Conservation (phyloP, 2,797 vertebrate genomes). For the Nyctibius grandis region DNA sequence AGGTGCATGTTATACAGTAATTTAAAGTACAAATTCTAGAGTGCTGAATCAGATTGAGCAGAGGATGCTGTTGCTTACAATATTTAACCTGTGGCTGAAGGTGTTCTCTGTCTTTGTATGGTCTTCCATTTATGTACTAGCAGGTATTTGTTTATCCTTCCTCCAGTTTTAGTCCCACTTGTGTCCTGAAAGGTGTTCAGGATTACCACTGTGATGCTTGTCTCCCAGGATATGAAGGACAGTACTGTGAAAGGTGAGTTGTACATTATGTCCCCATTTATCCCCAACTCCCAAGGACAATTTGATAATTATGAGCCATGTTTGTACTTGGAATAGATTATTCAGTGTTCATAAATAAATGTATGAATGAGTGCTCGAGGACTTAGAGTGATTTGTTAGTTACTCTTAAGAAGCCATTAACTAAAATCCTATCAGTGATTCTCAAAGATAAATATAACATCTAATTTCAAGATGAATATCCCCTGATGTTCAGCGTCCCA, state of each 20-base stretch:
- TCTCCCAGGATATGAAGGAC: conserved; percentile 84
- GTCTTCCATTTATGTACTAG: background rate
- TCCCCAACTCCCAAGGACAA: background rate
- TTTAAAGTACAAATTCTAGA: background rate
- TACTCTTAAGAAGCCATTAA: background rate
- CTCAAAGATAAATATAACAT: background rate
- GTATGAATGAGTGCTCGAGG: background rate
- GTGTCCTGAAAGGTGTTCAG: conserved; percentile 76
- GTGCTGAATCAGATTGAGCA: background rate
- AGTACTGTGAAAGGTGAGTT: conserved; percentile 87
- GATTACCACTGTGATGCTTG: conserved; percentile 88
- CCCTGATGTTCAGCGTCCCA: background rate
- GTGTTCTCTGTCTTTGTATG: background rate
- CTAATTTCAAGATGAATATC: background rate
- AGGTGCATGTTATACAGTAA: background rate
- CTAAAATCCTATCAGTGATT: background rate
- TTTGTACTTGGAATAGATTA: background rate
- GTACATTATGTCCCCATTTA: rapidly evolving
- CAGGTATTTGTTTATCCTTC: background rate
- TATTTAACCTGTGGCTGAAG: background rate
- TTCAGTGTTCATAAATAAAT: background rate
- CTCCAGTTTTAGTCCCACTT: conserved; percentile 90
- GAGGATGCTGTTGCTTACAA: background rate
- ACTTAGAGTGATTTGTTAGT: background rate
- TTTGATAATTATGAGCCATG: background rate